Percentiles rank a stretch among this genome's conserved stretches.
Evolutionary conservation across 1,140 invertebrate genomes (phyloP).

Genomic region (Gerris buenoi): DNA sequence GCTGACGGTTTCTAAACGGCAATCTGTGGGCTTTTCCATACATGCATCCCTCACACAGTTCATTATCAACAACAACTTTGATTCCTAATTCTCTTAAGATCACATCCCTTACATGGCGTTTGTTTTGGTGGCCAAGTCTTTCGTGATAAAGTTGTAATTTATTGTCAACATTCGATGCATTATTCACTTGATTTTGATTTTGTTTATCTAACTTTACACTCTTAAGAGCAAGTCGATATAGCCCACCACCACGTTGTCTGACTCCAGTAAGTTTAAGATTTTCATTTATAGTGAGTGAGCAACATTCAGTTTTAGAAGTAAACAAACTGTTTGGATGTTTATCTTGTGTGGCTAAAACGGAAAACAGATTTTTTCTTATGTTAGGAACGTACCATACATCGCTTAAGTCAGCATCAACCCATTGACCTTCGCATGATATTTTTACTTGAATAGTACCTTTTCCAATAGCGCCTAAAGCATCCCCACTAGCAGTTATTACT

Average conservation of each 20-base stretch:
- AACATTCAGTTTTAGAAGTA: conserved; percentile 17
- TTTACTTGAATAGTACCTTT: conserved; percentile 21
- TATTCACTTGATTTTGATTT: conserved; percentile 3
- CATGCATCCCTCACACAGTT: conserved; percentile 25
- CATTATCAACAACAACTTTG: conserved; percentile 15
- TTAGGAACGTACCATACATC: conserved; percentile 26
- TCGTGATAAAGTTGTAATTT: conserved; percentile 23
- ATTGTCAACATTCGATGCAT: conserved; percentile 11
- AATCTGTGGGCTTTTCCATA: conserved; percentile 25
- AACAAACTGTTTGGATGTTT: conserved; percentile 22
- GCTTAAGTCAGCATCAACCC: conserved; percentile 15
- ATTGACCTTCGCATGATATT: conserved; percentile 16
- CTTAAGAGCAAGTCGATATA: conserved; percentile 20
- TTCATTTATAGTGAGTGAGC: conserved; percentile 16
- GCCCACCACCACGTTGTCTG: conserved; percentile 16
- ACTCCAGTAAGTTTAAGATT: conserved; percentile 15
- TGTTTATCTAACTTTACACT: conserved; percentile 15
- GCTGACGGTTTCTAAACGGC: conserved; percentile 23
- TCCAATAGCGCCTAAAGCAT: conserved; percentile 19
- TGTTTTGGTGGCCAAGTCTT: conserved; percentile 25
- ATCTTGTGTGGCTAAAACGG: conserved; percentile 24
- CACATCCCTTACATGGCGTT: conserved; percentile 21
- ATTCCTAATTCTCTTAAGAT: conserved; percentile 20
- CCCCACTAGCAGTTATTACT: conserved; percentile 21
- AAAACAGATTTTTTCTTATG: conserved; percentile 26